Conservation (phyloP, 1,140 invertebrate species). For the Aphaenogaster rudis region DNA sequence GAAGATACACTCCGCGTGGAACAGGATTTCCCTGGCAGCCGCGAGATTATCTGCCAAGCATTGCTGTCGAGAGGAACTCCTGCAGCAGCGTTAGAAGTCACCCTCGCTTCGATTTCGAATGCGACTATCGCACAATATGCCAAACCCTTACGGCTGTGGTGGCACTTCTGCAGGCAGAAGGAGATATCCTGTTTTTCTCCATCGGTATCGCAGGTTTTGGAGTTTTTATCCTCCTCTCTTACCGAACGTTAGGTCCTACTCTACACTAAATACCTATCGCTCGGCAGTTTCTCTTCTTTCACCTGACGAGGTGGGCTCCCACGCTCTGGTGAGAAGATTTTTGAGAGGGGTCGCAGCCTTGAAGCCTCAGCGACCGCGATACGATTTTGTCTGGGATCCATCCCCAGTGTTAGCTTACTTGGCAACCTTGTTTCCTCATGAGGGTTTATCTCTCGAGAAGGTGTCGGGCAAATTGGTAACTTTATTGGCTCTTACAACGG, state of each 20-base stretch:
- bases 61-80: neutral
- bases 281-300: neutral
- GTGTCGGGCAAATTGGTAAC: neutral
- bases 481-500: too few relatives aligned
- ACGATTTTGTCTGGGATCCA: too few relatives aligned
- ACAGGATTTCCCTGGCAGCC: slow-evolving; percentile 10
- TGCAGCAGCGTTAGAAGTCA: neutral
- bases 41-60: slow-evolving; percentile 25
- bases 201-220: neutral
- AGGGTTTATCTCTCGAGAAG: neutral
- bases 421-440: neutral
- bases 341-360: neutral
- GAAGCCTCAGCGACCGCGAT: neutral
- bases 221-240: neutral
- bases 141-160: neutral
- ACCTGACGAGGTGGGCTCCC: neutral
- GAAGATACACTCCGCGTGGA: neutral
- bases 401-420: neutral
- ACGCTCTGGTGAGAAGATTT: neutral
- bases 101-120: neutral
- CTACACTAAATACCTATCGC: neutral
- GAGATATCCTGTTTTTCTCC: neutral
- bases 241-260: neutral
- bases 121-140: neutral
- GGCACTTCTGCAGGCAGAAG: too few relatives aligned